Base-by-base conservation (phyloP, 2,113 vertebrate species). In the Poeciliopsis turrubarensis region DNA sequence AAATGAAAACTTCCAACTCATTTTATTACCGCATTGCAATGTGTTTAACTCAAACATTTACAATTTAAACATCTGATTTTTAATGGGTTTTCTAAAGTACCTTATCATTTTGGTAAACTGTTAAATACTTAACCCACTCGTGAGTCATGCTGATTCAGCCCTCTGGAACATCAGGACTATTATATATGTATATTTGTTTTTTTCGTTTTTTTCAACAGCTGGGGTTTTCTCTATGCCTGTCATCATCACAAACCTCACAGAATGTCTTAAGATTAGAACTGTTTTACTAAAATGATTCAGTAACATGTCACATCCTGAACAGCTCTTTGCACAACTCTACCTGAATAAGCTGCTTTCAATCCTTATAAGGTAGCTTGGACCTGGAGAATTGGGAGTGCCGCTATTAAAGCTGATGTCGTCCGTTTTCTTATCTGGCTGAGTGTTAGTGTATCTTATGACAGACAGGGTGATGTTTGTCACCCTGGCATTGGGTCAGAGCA, bases 251-350 rank as follows among this genome's bases (percentile, higher is more conserved):
- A 25, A 22, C 22, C 64, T 1, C 11, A 47, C n/a, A 17, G 31
- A 37, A 15, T 44, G 41, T 41, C 70, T 65, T 30, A 25, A 73
- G 39, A 63, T 37, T 65, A n/a, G 25, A 65, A 5, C 13, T 19
- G 12, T 11, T n/a, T 12, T 65, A 22, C 57, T 15, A 62, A 70
- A 60, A 54, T 66, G 75, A 63, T 32, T 57, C 0, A 12, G 63
- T 60, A 31, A 17, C 30, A 17, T 34, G 34, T 32, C 65, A 73
- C 29, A 68, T 69, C 69, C 73, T 67, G 37, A 68, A 19, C 32
- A 68, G 60, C 41, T 70, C 25, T 80, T 72, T 76, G 37, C 60
- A 68, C 68, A 70, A 31, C 75, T 44, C 5, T 15, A 62, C 47
- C 68, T 82, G 60, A 75, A 68, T 70, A 54, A 68, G 54, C 39